A percentile compares a stretch with the other conserved stretches of the same genome.
phyloP scores from a whole-genome alignment of 2,888 invertebrate genomes.

The Caenorhabditis wallacei region DNA sequence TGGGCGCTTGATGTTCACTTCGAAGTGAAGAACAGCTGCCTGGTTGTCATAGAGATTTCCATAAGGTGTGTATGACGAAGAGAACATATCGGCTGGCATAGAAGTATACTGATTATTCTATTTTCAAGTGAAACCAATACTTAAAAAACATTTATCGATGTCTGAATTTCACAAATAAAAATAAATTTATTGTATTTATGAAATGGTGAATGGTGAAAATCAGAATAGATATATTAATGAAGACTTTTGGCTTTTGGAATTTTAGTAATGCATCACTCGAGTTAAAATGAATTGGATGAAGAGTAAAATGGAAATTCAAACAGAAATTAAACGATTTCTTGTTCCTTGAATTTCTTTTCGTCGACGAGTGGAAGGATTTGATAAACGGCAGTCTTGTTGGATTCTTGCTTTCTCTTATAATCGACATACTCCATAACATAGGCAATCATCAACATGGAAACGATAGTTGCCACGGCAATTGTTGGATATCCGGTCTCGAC shows the following conservation, averaged over 20 bases:
- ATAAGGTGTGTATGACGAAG: not conserved
- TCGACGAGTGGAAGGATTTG: conserved; percentile 51
- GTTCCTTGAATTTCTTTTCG: conserved; percentile 43
- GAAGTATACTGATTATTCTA: too few relatives aligned
- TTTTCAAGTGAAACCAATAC: too few relatives aligned
- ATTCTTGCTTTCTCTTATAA: conserved; percentile 14
- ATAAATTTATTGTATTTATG: not conserved
- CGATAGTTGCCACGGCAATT: conserved; percentile 34
- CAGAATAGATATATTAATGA: too few relatives aligned
- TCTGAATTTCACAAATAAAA: not conserved
- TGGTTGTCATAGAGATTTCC: conserved; percentile 6
- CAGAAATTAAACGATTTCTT: conserved; percentile 30
- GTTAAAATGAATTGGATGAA: conserved; percentile 16
- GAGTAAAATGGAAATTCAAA: not conserved
- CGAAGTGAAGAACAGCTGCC: conserved; percentile 8
- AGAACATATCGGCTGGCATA: not conserved
- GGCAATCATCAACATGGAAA: conserved; percentile 41
- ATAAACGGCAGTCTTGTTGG: conserved; percentile 18
- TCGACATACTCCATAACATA: conserved; percentile 46
- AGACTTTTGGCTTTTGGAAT: not conserved
- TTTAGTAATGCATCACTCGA: conserved; percentile 21
- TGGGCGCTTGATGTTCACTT: not conserved
- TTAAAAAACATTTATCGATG: too few relatives aligned
- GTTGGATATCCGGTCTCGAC: conserved; percentile 58
- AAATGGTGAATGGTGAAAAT: not conserved